Conservation (phyloP, 2,113 vertebrate species). For the Scartelaos histophorus region DNA sequence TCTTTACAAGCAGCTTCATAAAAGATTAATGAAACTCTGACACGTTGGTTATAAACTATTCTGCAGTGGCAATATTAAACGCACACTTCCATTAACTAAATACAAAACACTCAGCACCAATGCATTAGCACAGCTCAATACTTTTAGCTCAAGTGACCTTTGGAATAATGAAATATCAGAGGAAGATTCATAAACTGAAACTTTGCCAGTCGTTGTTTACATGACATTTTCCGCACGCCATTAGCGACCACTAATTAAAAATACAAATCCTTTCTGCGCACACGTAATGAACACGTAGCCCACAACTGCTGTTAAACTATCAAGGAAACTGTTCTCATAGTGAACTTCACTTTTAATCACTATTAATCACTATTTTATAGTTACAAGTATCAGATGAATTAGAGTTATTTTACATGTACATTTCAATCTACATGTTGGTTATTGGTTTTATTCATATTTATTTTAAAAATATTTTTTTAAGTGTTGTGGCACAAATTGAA, state of each 20-base stretch:
- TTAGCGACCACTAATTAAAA: not conserved
- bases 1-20: slow-evolving; percentile 3
- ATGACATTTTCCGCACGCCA: slow-evolving; percentile 2
- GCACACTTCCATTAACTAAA: not conserved
- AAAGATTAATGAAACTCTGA: not conserved
- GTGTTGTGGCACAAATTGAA: not conserved
- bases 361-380: too few species aligned
- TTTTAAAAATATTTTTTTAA: too few species aligned
- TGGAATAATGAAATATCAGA: slow-evolving; percentile 5
- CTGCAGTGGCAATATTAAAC: slow-evolving; percentile 1
- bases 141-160: slow-evolving; percentile 3
- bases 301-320: not conserved
- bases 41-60: slow-evolving; percentile 1
- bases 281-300: not conserved
- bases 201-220: slow-evolving; percentile 6
- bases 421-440: too few species aligned
- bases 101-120: not conserved
- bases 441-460: too few species aligned
- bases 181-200: slow-evolving; percentile 3
- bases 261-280: not conserved
- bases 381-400: too few species aligned
- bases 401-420: too few species aligned
- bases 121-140: slow-evolving; percentile 6
- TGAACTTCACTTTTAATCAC: not conserved
- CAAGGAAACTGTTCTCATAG: not conserved